A percentile compares a stretch with the other conserved stretches of the same genome.
These are phyloP conservation scores for Trachelus tabidus DNA, from an alignment of 2,888 invertebrate species.

Conservation along the genomic window DNA sequence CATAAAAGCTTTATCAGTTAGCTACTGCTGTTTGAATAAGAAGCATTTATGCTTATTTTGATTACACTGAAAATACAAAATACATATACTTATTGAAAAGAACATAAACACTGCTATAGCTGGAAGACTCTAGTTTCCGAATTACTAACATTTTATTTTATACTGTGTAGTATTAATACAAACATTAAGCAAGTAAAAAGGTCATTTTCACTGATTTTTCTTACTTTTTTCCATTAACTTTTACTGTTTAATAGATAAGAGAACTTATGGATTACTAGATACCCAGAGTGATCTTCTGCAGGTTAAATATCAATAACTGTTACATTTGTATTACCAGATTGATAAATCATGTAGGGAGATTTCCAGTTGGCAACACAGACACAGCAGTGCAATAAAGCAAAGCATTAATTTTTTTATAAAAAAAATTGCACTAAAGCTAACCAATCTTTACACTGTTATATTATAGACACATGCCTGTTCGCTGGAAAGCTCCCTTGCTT, in stretches of 20 bases:
- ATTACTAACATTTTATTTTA: slow-evolving; percentile 9
- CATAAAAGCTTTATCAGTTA: not conserved
- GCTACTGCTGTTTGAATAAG: not conserved
- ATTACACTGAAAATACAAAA: not conserved
- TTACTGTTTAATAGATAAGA: not conserved
- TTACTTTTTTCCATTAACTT: slow-evolving; percentile 3
- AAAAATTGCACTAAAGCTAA: too few relatives aligned
- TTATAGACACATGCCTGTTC: too few relatives aligned
- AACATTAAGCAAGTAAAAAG: slow-evolving; percentile 6
- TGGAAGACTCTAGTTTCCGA: slow-evolving; percentile 7
- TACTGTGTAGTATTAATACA: not conserved
- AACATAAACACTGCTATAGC: not conserved
- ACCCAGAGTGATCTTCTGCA: not conserved
- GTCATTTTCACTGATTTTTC: slow-evolving; percentile 3
- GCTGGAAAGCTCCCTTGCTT: too few relatives aligned
- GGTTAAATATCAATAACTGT: too few relatives aligned
- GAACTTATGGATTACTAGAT: slow-evolving; percentile 9
- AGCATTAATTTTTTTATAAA: too few relatives aligned
- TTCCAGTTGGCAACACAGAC: too few relatives aligned
- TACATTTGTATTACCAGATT: too few relatives aligned
- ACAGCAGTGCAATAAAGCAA: too few relatives aligned
- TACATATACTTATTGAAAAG: too few relatives aligned
- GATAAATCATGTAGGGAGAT: too few relatives aligned
- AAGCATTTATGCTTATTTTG: not conserved
- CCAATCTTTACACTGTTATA: too few relatives aligned